Evolutionary conservation across 2,888 invertebrate species (phyloP), one percentile per base, ranked within the genome.

Genomic region (Panzeria rudis): DNA sequence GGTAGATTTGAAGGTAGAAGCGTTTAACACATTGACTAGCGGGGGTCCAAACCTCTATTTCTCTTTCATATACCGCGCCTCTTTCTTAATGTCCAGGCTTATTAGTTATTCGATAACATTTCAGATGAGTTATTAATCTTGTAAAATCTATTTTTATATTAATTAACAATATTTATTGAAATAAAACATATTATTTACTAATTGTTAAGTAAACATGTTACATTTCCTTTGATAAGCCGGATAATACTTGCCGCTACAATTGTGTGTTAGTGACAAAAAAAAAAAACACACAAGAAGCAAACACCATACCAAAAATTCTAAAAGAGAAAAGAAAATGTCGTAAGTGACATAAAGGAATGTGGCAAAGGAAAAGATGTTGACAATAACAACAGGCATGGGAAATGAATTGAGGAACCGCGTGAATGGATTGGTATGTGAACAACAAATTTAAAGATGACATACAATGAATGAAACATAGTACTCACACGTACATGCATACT

Each of bases 371-470:
- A 44, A 13, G 41, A 66, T 32, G 69, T 56, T 80, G 80, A 66
- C 80, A 80, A 79, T 52, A 59, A 44, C 32, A 80, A 50, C 17
- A 50, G 68, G 38, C 44, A 17, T 35, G 61, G 52, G 11, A 61
- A 81, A 72, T 52, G 44, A 44, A 71, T 61, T 71, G 59, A 66
- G 47, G 29, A 50, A 50, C 29, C 44, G 17, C 17, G 17, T 68
- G 44, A 77, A 77, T 80, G 47, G 66, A 50, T 80, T 84, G 76
- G 59, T 76, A 80, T 84, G 72, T 68, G 54, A 81, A 77, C 47
- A 84, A 62, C 72, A 68, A 79, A 50, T 75, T 64, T 71, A 29
- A 62, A 54, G 47, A 75, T 73, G 44, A 72, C 54, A 76, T 41
- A 44, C 29, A 68, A 68, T 61, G 8, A 61, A 68, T 59, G 44